These are phyloP conservation scores for Meganola albula DNA, from an alignment of 2,888 invertebrate genomes.

Conservation along the genomic window DNA sequence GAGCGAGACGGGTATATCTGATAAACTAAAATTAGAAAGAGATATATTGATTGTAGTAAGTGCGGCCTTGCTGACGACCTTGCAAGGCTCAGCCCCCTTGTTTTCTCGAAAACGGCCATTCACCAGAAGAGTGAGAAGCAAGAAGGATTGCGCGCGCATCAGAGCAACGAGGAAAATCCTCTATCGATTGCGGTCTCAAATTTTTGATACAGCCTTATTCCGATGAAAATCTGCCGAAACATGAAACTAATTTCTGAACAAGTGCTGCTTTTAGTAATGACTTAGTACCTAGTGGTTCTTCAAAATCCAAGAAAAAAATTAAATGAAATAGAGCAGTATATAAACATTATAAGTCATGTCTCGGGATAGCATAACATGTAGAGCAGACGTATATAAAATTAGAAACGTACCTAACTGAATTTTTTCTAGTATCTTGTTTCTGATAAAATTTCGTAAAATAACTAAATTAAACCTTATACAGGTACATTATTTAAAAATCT, in stretches of 20 bases:
- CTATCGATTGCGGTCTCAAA: conserved; percentile 57
- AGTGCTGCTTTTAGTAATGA: too few relatives aligned
- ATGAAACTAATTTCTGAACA: too few relatives aligned
- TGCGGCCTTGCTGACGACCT: conserved; percentile 66
- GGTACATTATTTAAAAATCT: too few relatives aligned
- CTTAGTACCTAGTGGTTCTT: too few relatives aligned
- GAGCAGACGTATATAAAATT: too few relatives aligned
- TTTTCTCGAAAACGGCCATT: conserved; percentile 62
- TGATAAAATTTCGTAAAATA: too few relatives aligned
- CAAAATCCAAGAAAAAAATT: neutral
- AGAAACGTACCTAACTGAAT: too few relatives aligned
- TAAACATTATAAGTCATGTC: too few relatives aligned
- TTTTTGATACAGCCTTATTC: conserved; percentile 47
- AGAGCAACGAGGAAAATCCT: conserved; percentile 44
- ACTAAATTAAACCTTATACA: too few relatives aligned
- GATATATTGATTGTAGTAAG: conserved; percentile 56
- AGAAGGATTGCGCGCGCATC: conserved; percentile 63
- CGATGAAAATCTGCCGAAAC: conserved; percentile 22
- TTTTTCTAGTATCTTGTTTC: too few relatives aligned
- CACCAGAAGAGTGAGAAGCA: conserved; percentile 52
- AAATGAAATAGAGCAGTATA: neutral
- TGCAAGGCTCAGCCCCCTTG: conserved; percentile 51
- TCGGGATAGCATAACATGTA: too few relatives aligned
- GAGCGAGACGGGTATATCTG: conserved; percentile 32
- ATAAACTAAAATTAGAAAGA: conserved; percentile 34